phyloP scores from a whole-genome alignment of 2,797 vertebrate genomes.

The Ctenochaetus hawaiiensis region DNA sequence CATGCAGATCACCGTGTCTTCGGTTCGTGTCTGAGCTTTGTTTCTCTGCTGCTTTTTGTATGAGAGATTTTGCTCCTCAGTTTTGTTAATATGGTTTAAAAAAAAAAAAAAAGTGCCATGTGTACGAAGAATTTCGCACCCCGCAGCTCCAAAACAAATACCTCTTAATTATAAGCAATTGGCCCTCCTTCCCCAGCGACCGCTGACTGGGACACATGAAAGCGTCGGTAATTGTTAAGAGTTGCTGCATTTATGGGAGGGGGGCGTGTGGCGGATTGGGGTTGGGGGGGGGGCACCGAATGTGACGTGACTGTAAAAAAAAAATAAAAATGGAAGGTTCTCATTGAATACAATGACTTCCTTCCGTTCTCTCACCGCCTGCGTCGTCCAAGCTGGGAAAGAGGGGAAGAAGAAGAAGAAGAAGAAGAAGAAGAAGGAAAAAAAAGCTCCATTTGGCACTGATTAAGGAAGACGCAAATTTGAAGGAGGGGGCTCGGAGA shows the following conservation, averaged over 20 bases:
- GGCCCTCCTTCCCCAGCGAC: constrained; percentile 64
- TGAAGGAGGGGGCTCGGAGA: constrained; percentile 68
- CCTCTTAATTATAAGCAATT: constrained; percentile 80
- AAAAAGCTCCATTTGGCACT: constrained; percentile 81
- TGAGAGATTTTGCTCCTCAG: constrained; percentile 17
- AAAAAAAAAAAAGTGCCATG: constrained; percentile 54
- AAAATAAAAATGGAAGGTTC: constrained; percentile 76
- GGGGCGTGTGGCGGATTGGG: not conserved
- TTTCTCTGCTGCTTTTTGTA: not conserved
- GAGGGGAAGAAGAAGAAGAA: not conserved
- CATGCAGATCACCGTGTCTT: not conserved
- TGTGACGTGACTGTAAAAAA: constrained; percentile 67
- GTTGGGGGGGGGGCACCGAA: constrained; percentile 10
- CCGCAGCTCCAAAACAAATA: constrained; percentile 74
- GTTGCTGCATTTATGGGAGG: constrained; percentile 65
- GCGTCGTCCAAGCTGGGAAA: constrained; percentile 43
- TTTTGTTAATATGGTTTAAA: constrained; percentile 46
- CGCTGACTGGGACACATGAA: constrained; percentile 77
- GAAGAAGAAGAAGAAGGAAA: not conserved
- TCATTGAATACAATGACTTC: constrained; percentile 80
- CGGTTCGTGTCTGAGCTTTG: not conserved
- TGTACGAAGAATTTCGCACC: constrained; percentile 67
- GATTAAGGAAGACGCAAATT: constrained; percentile 82
- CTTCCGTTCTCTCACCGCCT: constrained; percentile 69
- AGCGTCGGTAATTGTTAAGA: constrained; percentile 70